These are phyloP conservation scores for Dolomedes plantarius DNA, from an alignment of 2,888 invertebrate species.

Conservation along the genomic window DNA sequence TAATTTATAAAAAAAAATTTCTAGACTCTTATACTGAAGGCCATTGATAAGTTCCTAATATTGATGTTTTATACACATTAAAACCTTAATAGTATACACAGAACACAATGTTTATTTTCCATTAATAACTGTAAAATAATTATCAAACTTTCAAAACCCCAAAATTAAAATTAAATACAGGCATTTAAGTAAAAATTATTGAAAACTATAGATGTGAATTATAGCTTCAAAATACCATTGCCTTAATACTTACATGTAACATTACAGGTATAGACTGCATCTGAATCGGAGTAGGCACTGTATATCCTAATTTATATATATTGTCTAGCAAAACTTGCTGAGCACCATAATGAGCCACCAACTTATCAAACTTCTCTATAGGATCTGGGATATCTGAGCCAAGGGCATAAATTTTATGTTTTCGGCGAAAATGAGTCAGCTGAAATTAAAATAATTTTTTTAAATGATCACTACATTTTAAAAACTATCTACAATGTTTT, in stretches of 20 bases:
- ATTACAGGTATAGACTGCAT: slow-evolving; percentile 94
- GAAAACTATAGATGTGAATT: too few relatives aligned
- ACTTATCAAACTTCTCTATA: slow-evolving; percentile 77
- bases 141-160: too few relatives aligned
- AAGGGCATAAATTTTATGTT: slow-evolving; percentile 85
- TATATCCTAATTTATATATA: slow-evolving; percentile 83
- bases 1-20: too few relatives aligned
- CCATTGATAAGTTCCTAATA: too few relatives aligned
- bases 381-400: slow-evolving; percentile 89
- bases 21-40: too few relatives aligned
- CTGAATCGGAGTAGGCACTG: slow-evolving; percentile 90
- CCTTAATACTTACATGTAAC: slow-evolving; percentile 79
- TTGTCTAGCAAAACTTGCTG: slow-evolving; percentile 82
- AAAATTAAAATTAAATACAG: too few relatives aligned
- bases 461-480: neutral
- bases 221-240: too few relatives aligned
- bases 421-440: slow-evolving; percentile 83
- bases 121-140: too few relatives aligned
- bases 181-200: too few relatives aligned
- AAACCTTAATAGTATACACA: too few relatives aligned
- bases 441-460: slow-evolving; percentile 78
- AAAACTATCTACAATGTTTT: neutral
- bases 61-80: too few relatives aligned
- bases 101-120: too few relatives aligned
- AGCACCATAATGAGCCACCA: slow-evolving; percentile 81